Conservation (phyloP, 2,888 invertebrate species). For the Lithophane socia region DNA sequence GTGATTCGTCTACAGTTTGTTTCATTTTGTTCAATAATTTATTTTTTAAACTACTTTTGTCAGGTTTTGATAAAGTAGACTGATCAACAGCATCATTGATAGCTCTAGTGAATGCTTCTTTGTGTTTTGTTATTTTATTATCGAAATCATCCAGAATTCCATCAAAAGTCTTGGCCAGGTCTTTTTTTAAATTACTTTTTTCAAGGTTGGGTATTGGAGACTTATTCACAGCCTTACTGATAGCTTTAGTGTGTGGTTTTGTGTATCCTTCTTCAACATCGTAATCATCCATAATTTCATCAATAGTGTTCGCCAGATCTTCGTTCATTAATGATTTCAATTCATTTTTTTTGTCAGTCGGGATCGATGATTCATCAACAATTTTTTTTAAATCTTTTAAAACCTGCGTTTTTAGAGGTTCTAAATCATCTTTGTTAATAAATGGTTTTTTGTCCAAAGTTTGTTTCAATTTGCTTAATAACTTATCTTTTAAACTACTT, state of each 20-base stretch:
- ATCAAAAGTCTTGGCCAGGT: neutral
- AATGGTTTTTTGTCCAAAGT: conserved; percentile 3
- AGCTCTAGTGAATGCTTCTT: conserved; percentile 46
- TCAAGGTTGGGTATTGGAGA: neutral
- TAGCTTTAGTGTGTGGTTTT: conserved; percentile 40
- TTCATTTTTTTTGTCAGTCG: neutral
- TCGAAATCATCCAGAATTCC: neutral
- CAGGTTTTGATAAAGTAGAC: conserved; percentile 11
- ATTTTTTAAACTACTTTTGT: conserved; percentile 34
- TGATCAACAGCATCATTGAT: conserved; percentile 30
- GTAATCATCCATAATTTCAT: neutral
- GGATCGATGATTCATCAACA: conserved; percentile 14
- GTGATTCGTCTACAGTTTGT: conserved; percentile 11
- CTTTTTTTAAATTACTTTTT: neutral
- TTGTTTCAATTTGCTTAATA: conserved; percentile 18
- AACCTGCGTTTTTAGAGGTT: conserved; percentile 1
- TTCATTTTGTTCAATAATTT: conserved; percentile 22
- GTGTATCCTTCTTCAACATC: conserved; percentile 18
- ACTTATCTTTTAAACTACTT: conserved; percentile 26
- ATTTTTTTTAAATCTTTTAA: conserved; percentile 2
- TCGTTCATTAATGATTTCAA: conserved; percentile 18
- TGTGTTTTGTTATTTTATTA: conserved; percentile 4
- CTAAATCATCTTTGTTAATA: conserved; percentile 12
- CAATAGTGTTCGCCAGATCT: neutral
- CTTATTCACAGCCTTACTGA: conserved; percentile 6